Conservation (phyloP, 2,797 vertebrate species). For the Centroberyx gerrardi region DNA sequence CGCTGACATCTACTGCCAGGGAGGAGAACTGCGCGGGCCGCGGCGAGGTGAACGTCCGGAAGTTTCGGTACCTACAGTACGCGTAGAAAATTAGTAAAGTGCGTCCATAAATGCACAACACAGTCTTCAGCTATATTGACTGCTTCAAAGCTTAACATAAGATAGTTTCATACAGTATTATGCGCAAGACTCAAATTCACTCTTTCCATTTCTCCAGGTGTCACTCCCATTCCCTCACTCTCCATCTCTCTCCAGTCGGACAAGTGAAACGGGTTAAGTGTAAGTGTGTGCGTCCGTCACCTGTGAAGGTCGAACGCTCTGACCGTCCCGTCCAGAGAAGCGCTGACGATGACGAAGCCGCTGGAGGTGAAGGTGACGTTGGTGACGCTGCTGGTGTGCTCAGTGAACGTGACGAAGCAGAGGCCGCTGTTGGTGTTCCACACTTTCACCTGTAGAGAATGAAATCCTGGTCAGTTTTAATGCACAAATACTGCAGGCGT, state of each 20-base stretch:
- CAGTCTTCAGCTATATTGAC: not conserved
- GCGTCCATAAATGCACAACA: not conserved
- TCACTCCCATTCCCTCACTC: not conserved
- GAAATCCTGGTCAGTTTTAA: not conserved
- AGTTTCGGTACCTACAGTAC: constrained; percentile 95
- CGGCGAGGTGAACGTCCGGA: constrained; percentile 95
- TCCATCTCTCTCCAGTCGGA: not conserved
- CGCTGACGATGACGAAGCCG: constrained; percentile 93
- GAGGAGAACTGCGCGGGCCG: constrained; percentile 94
- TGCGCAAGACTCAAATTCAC: too few relatives aligned
- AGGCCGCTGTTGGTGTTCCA: constrained; percentile 96
- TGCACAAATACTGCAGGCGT: too few relatives aligned
- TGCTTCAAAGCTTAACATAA: too few relatives aligned
- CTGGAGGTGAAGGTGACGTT: constrained; percentile 91
- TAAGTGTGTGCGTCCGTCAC: constrained; percentile 71
- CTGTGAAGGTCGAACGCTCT: constrained; percentile 96
- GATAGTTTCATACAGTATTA: too few relatives aligned
- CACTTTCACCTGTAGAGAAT: constrained; percentile 91
- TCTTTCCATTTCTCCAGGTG: too few relatives aligned
- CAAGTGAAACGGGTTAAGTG: not conserved
- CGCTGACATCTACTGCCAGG: constrained; percentile 92
- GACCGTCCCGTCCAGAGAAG: constrained; percentile 96
- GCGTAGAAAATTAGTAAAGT: not conserved
- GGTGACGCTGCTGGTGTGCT: constrained; percentile 93
- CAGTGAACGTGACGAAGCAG: constrained; percentile 97